A percentile compares a stretch with the other conserved stretches of the same genome.
phyloP scores from a whole-genome alignment of 2,113 vertebrate species.

The Pao palembangensis region DNA sequence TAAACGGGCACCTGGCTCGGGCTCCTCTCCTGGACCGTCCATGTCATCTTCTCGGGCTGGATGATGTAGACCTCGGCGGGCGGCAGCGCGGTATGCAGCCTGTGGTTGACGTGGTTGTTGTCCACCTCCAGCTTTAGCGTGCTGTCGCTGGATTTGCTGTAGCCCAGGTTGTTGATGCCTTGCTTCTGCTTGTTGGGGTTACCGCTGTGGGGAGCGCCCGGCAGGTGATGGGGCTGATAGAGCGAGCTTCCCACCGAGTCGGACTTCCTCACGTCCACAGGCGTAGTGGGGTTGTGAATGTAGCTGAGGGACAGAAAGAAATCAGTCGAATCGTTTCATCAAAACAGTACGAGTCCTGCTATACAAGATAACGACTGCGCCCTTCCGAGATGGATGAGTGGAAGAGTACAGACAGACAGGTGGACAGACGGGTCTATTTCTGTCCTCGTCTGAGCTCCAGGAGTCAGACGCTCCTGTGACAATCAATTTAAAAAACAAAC shows the following conservation, averaged over 20 bases:
- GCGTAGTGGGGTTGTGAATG: constrained; percentile 71
- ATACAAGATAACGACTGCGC: too few species aligned
- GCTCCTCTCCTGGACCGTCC: constrained; percentile 25
- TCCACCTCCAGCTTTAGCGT: constrained; percentile 69
- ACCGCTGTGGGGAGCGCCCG: constrained; percentile 9
- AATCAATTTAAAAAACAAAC: constrained; percentile 12
- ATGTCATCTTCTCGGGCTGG: constrained; percentile 41
- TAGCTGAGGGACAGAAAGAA: constrained; percentile 54
- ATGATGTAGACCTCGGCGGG: constrained; percentile 58
- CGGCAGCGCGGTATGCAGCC: constrained; percentile 44
- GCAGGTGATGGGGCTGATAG: constrained; percentile 58
- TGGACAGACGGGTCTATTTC: constrained; percentile 14
- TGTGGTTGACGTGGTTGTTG: constrained; percentile 77
- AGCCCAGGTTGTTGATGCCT: constrained; percentile 75
- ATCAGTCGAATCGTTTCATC: neutral
- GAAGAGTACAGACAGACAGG: constrained; percentile 4
- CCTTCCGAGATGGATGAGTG: neutral
- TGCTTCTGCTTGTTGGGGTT: constrained; percentile 58
- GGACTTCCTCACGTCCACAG: constrained; percentile 58
- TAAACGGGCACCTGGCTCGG: constrained; percentile 65
- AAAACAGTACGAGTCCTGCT: too few species aligned
- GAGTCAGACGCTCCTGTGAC: constrained; percentile 20
- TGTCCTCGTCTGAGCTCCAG: constrained; percentile 25
- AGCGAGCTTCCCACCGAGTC: constrained; percentile 59
- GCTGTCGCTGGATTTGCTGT: constrained; percentile 64